Evolutionary conservation across 2,797 vertebrate genomes (phyloP), one percentile per base, ranked within the genome.

Genomic region (Lutra lutra): DNA sequence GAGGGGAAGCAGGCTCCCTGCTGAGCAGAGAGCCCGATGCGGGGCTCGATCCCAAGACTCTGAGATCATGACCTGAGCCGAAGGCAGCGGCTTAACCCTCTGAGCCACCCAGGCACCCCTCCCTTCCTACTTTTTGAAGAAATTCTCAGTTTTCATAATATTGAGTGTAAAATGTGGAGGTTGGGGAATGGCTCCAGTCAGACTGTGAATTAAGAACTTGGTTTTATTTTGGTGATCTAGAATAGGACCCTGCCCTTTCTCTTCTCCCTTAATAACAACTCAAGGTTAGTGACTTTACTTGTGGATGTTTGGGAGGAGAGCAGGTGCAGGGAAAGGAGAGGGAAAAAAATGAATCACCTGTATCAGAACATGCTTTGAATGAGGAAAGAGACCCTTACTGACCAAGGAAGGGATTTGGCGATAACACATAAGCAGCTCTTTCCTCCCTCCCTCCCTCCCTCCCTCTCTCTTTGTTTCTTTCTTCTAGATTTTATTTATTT

Each of bases 341-440:
- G 27, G 77, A 85, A 91, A 93, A n/a, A 94, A 87, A 58, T 64
- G 62, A 85, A 68, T 88, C 21, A 87, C 89, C 32, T 64, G 21
- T 87, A 64, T 43, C 85, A 60, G 60, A 60, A 48, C 14, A 27
- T n/a, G 29, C 27, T 82, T 86, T 66, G 82, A 78, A 12, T 86
- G 80, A 92, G 27, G 64, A 75, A 79, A 82, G 43, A 79, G 72
- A 78, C 54, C 40, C 25, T 66, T 35, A 40, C 32, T 83, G 73
- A 43, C 38, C 70, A 29, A 72, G 27, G 68, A 87, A 91, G 51
- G 64, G 73, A 72, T 92, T 96, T 95, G 80, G 77, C 94, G 60
- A 84, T 64, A 38, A 29, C 14, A 5, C 4, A 4, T 60, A 77
- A 38, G 10, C n/a, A 40, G 46, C 66, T 70, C 21, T 64, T 51